Evolutionary conservation across 2,888 invertebrate species (phyloP), one percentile per base, ranked within the genome.

Genomic region (Dolomedes plantarius): DNA sequence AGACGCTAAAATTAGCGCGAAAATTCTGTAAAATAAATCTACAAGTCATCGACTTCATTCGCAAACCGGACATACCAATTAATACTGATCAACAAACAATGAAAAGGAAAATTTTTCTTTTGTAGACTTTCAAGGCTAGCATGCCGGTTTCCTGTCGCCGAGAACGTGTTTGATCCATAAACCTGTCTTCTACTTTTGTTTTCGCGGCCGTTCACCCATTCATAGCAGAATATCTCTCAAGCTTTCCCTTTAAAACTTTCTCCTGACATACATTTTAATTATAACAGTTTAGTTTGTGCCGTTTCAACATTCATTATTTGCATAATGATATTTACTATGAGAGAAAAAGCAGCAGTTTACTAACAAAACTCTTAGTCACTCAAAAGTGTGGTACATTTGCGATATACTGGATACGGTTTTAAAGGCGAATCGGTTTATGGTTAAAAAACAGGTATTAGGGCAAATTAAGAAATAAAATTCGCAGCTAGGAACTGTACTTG

Each of bases 181-280:
- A 67, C 67, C 23, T 19, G 67, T 67, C 67, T 67, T 36, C 32
- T 32, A 16, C 31, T n/a, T 36, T 19, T 36, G 19, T 36, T 36
- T 67, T 31, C 67, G 67, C 32, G 67, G 67, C n/a, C 67, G 23
- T 67, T 67, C 67, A 67, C 67, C 67, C 67, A 36, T n/a, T 56
- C 7, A 3, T 6, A 56, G 41, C 19, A 23, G 56, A 56, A 56
- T 56, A n/a, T 32, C 7, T 2, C 31, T 29, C 29, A 13, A 32
- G 65, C 13, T n/a, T 67, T 67, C 19, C 36, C 32, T 67, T 29
- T 9, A 56, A 16, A 72, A 39, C 73, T 56, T 56, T 56, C 56
- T 64, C n/a, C 78, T 46, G 77, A 41, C 50, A 41, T 41, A 64
- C 62, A 62, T 64, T 46, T 23, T 5, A 23, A 23, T 28, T 19